Percentiles rank a stretch among this genome's conserved stretches.
Conservation (phyloP, 2,888 invertebrate genomes). For the Parelbella ahira region DNA sequence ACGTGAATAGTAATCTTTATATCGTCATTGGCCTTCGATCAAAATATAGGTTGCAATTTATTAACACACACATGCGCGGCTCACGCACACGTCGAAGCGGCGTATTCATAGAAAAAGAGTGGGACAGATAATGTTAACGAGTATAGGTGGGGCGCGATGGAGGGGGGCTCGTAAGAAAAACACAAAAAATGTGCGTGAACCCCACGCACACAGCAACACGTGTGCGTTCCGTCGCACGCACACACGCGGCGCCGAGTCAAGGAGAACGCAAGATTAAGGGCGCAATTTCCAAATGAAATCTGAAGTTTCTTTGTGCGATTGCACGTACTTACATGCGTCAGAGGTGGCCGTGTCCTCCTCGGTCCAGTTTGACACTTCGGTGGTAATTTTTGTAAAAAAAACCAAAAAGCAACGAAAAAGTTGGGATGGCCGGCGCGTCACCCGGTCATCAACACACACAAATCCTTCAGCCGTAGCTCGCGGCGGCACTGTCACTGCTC, state of each 20-base stretch:
- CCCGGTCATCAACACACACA: slow-evolving; percentile 65
- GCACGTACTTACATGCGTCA: slow-evolving; percentile 73
- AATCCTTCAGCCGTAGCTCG: slow-evolving; percentile 61
- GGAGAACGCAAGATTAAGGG: slow-evolving; percentile 64
- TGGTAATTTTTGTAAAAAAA: slow-evolving; percentile 64
- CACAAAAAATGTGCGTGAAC: slow-evolving; percentile 75
- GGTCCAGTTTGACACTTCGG: slow-evolving; percentile 79
- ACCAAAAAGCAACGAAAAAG: slow-evolving; percentile 63
- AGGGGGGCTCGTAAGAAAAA: slow-evolving; percentile 66
- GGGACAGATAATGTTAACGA: slow-evolving; percentile 71
- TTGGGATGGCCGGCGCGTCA: slow-evolving; percentile 59
- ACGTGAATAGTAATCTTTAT: slow-evolving; percentile 21
- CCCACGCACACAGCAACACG: slow-evolving; percentile 54
- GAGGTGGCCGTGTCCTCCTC: slow-evolving; percentile 76
- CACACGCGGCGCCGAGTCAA: slow-evolving; percentile 51
- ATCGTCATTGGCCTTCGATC: slow-evolving; percentile 71
- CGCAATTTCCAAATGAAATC: slow-evolving; percentile 33
- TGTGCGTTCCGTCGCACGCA: slow-evolving; percentile 41
- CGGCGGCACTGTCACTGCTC: slow-evolving; percentile 64
- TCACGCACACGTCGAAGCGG: slow-evolving; percentile 51
- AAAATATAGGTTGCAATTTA: slow-evolving; percentile 78
- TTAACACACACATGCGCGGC: slow-evolving; percentile 59
- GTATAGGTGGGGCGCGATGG: slow-evolving; percentile 61
- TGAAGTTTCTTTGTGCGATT: slow-evolving; percentile 39
- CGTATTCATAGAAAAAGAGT: slow-evolving; percentile 74